These are phyloP conservation scores for Morelia viridis DNA, from an alignment of 2,797 vertebrate genomes.

Conservation along the genomic window DNA sequence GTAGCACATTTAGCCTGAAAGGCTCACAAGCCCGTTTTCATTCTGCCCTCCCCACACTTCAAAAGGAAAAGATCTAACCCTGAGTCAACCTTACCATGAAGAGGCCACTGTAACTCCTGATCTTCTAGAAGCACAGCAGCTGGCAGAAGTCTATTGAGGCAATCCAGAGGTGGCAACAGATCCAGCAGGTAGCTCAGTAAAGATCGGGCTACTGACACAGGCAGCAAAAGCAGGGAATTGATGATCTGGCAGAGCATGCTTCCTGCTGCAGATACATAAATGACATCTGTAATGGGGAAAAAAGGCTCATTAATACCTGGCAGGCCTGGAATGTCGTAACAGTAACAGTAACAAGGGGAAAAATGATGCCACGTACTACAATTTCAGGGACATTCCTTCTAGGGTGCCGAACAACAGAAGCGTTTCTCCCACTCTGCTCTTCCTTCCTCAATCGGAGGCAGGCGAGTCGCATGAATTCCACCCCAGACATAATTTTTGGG, in stretches of 20 bases:
- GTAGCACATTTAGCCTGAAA: neutral
- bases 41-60: neutral
- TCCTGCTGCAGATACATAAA: conserved; percentile 95
- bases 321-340: neutral
- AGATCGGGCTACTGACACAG: conserved; percentile 91
- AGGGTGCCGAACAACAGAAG: neutral
- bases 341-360: neutral
- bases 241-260: conserved; percentile 97
- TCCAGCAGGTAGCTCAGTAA: conserved; percentile 90
- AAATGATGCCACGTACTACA: neutral
- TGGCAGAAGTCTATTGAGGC: conserved; percentile 89
- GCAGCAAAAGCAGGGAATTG: conserved; percentile 89
- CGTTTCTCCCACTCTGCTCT: neutral
- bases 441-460: neutral
- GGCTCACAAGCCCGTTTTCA: neutral
- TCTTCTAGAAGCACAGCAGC: conserved; percentile 92
- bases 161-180: conserved; percentile 90
- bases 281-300: conserved; percentile 79
- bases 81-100: conserved; percentile 82
- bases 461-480: neutral
- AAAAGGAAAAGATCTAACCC: neutral
- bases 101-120: conserved; percentile 97
- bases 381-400: neutral
- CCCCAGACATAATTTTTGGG: neutral
- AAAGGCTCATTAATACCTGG: neutral